Conservation (phyloP, 2,113 vertebrate genomes). For the Nothoprocta pentlandii region DNA sequence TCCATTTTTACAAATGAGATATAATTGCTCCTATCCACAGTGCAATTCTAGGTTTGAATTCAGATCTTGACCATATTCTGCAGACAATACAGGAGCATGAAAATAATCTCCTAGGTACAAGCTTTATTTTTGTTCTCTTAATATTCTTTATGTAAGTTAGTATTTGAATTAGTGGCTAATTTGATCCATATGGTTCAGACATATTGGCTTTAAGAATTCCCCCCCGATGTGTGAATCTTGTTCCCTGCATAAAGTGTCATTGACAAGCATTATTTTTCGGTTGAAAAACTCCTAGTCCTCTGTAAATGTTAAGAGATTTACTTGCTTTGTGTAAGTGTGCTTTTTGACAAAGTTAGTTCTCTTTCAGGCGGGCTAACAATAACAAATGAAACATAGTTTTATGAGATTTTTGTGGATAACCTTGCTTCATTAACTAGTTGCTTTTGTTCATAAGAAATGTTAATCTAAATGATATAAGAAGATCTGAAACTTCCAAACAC, state of each 20-base stretch:
- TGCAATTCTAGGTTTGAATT: background rate
- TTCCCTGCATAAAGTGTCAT: background rate
- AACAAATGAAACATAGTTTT: background rate
- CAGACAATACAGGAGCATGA: background rate
- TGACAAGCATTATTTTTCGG: constrained; percentile 15
- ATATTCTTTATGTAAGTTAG: background rate
- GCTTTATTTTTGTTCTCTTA: background rate
- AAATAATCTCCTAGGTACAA: background rate
- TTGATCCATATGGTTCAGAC: background rate
- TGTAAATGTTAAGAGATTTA: background rate
- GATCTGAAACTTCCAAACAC: background rate
- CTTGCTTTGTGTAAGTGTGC: background rate
- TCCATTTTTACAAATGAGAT: background rate
- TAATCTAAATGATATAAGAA: background rate
- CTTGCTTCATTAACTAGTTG: background rate
- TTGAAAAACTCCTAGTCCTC: background rate
- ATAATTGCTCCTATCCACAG: background rate
- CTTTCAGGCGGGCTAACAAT: background rate
- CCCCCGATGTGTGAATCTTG: background rate
- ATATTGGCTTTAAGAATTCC: constrained; percentile 4
- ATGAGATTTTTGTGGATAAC: background rate
- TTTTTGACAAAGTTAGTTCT: background rate
- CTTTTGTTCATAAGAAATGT: background rate
- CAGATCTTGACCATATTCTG: background rate
- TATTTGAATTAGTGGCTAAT: constrained; percentile 6